These are phyloP conservation scores for Amiota communis DNA, from an alignment of 2,888 invertebrate species.

Conservation along the genomic window DNA sequence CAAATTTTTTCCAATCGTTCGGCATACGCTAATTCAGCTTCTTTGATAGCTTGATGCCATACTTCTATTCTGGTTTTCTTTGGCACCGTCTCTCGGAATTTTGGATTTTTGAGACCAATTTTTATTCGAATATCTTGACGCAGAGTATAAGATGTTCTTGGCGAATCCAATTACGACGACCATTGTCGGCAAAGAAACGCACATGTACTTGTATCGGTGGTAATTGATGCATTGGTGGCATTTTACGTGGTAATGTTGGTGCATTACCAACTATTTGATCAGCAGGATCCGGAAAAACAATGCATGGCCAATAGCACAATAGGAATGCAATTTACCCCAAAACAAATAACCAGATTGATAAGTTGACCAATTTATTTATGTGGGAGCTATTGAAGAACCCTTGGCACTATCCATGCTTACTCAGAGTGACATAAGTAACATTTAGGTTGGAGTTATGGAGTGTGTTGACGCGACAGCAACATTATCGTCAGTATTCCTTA, in stretches of 20 bases:
- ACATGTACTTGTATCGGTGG: too few relatives aligned
- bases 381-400: slow-evolving; percentile 68
- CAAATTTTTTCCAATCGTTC: slow-evolving; percentile 75
- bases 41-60: slow-evolving; percentile 84
- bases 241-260: slow-evolving; percentile 41
- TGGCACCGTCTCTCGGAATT: slow-evolving; percentile 63
- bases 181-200: too few relatives aligned
- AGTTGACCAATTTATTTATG: slow-evolving; percentile 63
- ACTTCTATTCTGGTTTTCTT: slow-evolving; percentile 48
- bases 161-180: slow-evolving; percentile 86
- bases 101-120: slow-evolving; percentile 68
- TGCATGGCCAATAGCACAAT: slow-evolving; percentile 93
- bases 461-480: not conserved
- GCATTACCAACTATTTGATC: slow-evolving; percentile 71
- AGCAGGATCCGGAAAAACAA: slow-evolving; percentile 83
- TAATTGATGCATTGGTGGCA: slow-evolving; percentile 36
- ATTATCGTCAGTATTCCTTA: too few relatives aligned
- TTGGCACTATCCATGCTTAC: slow-evolving; percentile 71
- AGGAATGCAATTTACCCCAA: slow-evolving; percentile 87
- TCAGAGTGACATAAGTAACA: slow-evolving; percentile 64
- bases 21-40: slow-evolving; percentile 81
- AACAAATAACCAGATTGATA: slow-evolving; percentile 79
- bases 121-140: slow-evolving; percentile 73
- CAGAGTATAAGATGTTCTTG: slow-evolving; percentile 76
- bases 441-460: not conserved